Conservation (phyloP, 2,888 invertebrate species). For the Cryptophagus acutangulus region DNA sequence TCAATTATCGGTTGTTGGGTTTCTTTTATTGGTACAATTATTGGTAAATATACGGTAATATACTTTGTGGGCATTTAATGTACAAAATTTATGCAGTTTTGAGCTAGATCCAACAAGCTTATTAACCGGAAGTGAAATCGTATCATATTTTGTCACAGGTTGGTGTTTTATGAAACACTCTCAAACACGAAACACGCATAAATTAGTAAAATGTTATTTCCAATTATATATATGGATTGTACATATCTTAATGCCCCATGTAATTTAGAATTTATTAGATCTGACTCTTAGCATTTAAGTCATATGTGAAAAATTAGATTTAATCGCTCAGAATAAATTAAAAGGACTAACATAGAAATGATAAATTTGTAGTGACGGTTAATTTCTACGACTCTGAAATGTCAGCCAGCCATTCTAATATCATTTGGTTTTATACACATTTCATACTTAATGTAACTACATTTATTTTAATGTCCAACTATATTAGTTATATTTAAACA, state of each 20-base stretch:
- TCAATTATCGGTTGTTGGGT: too few species aligned
- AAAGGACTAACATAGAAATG: constrained; percentile 5
- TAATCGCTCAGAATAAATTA: constrained; percentile 8
- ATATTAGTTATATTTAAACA: not conserved
- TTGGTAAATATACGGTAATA: too few species aligned
- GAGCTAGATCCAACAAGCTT: too few species aligned
- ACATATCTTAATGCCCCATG: constrained; percentile 5
- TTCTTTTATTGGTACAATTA: too few species aligned
- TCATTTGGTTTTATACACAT: constrained; percentile 1
- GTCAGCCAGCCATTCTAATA: not conserved
- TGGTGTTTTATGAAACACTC: too few species aligned
- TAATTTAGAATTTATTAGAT: constrained; percentile 10
- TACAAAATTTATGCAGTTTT: too few species aligned
- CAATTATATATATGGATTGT: constrained; percentile 7
- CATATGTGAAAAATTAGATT: constrained; percentile 6
- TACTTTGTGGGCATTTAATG: too few species aligned
- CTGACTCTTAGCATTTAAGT: constrained; percentile 10
- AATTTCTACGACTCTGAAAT: constrained; percentile 3
- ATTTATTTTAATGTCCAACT: constrained; percentile 5
- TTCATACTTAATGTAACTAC: constrained; percentile 3
- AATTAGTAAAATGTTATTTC: not conserved
- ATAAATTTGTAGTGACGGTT: constrained; percentile 5
- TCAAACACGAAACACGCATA: not conserved
- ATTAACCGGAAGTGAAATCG: too few species aligned
- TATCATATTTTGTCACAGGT: too few species aligned